Evolutionary conservation across 2,797 vertebrate species (phyloP).

Genomic region (Thalassophryne amazonica): DNA sequence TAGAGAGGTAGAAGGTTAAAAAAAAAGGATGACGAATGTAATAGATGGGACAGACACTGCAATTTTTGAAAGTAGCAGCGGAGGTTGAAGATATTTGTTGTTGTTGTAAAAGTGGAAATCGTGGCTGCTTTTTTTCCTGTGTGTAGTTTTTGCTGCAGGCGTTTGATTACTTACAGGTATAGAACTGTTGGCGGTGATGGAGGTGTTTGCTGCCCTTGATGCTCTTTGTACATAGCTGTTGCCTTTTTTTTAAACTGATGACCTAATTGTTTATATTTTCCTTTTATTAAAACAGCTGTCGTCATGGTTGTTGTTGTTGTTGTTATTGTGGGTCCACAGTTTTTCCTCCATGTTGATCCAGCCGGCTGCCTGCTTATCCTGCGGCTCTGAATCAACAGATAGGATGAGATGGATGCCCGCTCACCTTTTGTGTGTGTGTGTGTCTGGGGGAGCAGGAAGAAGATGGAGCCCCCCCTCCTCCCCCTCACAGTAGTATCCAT

Average conservation of each 20-base stretch:
- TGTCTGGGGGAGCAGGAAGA: too few species aligned
- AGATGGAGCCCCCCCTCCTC: conserved; percentile 27
- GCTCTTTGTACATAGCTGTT: background rate
- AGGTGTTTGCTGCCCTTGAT: background rate
- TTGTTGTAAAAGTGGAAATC: background rate
- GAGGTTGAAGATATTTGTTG: conserved; percentile 19
- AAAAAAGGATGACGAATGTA: conserved; percentile 19
- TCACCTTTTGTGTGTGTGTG: conserved; percentile 61
- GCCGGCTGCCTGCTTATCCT: conserved; percentile 56
- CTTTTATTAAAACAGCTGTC: conserved; percentile 22
- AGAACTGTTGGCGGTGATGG: too few species aligned
- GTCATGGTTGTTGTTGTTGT: conserved; percentile 27
- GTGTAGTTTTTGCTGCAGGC: background rate
- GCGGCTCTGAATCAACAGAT: conserved; percentile 63
- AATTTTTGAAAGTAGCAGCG: conserved; percentile 12
- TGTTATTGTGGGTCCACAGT: conserved; percentile 32
- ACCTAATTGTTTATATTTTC: conserved; percentile 30
- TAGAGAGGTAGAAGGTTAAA: background rate
- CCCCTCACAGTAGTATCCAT: conserved; percentile 18
- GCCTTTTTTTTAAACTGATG: background rate
- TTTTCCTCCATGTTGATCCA: conserved; percentile 52
- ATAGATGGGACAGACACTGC: conserved; percentile 1
- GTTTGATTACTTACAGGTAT: too few species aligned
- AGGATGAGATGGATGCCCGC: conserved; percentile 64
- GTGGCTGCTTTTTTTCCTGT: background rate